Evolutionary conservation across 1,140 invertebrate genomes (phyloP), one percentile per base, ranked within the genome.

Genomic region (Zaprionus camerounensis): DNA sequence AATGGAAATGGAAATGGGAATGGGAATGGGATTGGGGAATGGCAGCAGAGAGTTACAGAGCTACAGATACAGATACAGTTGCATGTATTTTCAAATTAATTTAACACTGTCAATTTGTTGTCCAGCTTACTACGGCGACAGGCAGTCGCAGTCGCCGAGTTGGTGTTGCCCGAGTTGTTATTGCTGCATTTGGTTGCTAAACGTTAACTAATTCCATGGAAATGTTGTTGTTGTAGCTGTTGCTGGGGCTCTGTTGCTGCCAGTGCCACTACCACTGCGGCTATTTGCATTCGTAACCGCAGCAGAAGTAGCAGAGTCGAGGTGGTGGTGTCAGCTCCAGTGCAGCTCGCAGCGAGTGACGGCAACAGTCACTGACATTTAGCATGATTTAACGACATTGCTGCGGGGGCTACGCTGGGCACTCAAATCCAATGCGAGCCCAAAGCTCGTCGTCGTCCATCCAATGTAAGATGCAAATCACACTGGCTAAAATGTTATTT

Each of bases 91-190:
- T 90, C 85, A 90, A 90, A 90, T 90, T 90, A 90, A 90, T 90
- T 90, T 85, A 90, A 90, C 85, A 90, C 85, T 90, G 85, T 90
- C 85, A 90, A 90, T 90, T 90, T 90, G 85, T 81, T 85, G 79
- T 78, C 70, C 72, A 66, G 85, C 85, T 87, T 88, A 81, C 65
- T 81, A 76, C 51, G 61, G 68, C 62, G 41, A 75, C 78, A 63
- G 70, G 36, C 36, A 53, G 65, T 49, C 67, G 22, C 38, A 56
- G 62, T 74, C 44, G 59, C n/a, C 44, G 24, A 36, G 76, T 68
- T 61, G 70, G 31, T 66, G 46, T 73, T 31, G 41, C 36, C 6
- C 41, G 20, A 49, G 70, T 74, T 81, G 59, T 71, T 74, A 69
- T 71, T 75, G 74, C 22, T 49, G 58, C 83, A 77, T 77, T 79